Evolutionary conservation across 2,888 invertebrate species (phyloP).

Genomic region (Hetaerina titia): DNA sequence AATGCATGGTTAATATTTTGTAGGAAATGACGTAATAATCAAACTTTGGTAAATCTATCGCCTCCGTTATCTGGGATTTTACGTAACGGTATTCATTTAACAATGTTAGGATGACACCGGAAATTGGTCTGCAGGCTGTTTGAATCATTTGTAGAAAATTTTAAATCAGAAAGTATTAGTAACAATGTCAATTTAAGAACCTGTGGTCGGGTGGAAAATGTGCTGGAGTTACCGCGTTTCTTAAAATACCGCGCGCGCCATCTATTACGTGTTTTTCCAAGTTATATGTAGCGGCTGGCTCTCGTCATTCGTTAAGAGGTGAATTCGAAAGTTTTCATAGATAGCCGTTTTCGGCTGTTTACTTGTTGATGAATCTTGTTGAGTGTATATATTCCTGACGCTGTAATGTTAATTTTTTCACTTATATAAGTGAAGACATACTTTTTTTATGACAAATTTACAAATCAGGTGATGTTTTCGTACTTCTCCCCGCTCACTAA

Average conservation of each 20-base stretch:
- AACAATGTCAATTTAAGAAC: background rate
- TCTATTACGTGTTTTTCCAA: background rate
- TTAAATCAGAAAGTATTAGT: background rate
- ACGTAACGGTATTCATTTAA: no score
- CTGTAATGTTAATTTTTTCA: background rate
- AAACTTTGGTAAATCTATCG: no score
- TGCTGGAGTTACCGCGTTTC: background rate
- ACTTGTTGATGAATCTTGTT: background rate
- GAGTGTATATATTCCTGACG: background rate
- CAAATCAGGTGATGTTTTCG: constrained; percentile 4
- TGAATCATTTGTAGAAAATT: background rate
- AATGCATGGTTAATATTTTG: no score
- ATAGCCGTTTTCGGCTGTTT: background rate
- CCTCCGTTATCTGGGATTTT: no score
- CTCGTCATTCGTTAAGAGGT: background rate
- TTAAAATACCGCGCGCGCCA: background rate
- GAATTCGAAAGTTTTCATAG: constrained; percentile 39
- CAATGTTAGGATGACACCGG: background rate
- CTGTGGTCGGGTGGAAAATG: background rate
- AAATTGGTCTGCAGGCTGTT: background rate
- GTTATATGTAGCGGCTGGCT: background rate
- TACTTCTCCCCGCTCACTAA: background rate
- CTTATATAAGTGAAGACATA: background rate
- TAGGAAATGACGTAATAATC: no score
- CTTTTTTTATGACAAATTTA: background rate